Conservation (phyloP, 2,888 invertebrate genomes). For the Ennomos quercinarius region DNA sequence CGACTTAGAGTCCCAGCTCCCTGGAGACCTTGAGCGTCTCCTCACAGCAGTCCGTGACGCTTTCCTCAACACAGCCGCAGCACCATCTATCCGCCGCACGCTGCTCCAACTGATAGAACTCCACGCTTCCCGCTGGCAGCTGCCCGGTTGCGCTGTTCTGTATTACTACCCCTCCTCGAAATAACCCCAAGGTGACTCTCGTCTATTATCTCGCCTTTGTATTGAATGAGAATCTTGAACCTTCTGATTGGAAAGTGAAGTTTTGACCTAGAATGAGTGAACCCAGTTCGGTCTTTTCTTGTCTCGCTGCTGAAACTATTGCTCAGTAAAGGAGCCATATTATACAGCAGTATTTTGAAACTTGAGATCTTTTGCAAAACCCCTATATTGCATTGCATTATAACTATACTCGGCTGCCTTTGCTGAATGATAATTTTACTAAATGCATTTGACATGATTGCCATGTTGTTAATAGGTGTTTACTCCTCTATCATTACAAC, state of each 20-base stretch:
- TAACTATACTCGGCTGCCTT: too few relatives aligned
- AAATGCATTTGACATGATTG: too few relatives aligned
- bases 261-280: neutral
- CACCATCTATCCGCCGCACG: constrained; percentile 92
- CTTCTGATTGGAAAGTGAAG: neutral
- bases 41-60: constrained; percentile 93
- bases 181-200: constrained; percentile 45
- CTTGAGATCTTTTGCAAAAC: too few relatives aligned
- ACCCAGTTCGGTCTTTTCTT: too few relatives aligned
- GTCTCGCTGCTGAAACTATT: too few relatives aligned
- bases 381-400: too few relatives aligned
- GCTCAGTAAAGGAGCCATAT: too few relatives aligned
- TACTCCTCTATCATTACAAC: too few relatives aligned
- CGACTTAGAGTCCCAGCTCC: constrained; percentile 93
- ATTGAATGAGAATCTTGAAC: neutral
- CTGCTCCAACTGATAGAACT: constrained; percentile 95
- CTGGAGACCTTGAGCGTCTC: constrained; percentile 91
- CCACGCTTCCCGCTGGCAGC: constrained; percentile 95
- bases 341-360: too few relatives aligned
- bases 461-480: too few relatives aligned
- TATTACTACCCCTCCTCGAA: constrained; percentile 93
- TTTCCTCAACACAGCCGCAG: constrained; percentile 91
- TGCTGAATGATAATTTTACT: too few relatives aligned
- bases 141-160: constrained; percentile 94
- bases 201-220: neutral